phyloP scores from a whole-genome alignment of 2,888 invertebrate genomes.

The Oasisia sp. region DNA sequence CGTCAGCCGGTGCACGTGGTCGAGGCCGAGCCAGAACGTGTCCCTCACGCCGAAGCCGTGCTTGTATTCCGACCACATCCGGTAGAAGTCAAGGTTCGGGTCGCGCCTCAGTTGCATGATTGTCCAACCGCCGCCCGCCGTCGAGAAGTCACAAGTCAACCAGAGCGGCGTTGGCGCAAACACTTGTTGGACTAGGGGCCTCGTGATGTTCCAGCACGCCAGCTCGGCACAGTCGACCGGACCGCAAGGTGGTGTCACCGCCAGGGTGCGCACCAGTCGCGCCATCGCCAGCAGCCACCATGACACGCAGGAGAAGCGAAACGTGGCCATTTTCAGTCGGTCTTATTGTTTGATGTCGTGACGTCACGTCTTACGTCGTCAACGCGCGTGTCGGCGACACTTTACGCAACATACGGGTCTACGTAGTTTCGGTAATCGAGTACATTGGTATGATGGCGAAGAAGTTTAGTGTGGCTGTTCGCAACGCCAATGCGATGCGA shows the following conservation, averaged over 20 bases:
- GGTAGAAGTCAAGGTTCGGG: not conserved
- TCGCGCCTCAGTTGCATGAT: not conserved
- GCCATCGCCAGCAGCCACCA: not conserved
- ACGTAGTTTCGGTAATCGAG: no score
- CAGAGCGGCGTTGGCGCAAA: not conserved
- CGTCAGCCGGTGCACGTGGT: not conserved
- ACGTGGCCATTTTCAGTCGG: not conserved
- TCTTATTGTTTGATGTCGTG: constrained; percentile 7
- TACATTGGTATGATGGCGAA: no score
- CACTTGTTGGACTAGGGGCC: not conserved
- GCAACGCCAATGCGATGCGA: no score
- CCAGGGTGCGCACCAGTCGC: not conserved
- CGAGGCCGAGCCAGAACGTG: not conserved
- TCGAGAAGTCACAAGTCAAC: not conserved
- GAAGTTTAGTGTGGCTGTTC: no score
- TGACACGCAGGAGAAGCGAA: not conserved
- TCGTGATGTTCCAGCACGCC: not conserved
- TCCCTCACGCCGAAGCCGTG: not conserved
- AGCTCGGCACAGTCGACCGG: constrained; percentile 1
- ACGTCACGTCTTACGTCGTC: not conserved
- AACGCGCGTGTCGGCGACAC: not conserved
- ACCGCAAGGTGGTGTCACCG: not conserved
- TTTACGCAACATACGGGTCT: not conserved
- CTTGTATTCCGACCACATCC: not conserved
- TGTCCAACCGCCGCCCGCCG: not conserved